Conservation (phyloP, 2,888 invertebrate species). For the Dorcus parallelipipedus region DNA sequence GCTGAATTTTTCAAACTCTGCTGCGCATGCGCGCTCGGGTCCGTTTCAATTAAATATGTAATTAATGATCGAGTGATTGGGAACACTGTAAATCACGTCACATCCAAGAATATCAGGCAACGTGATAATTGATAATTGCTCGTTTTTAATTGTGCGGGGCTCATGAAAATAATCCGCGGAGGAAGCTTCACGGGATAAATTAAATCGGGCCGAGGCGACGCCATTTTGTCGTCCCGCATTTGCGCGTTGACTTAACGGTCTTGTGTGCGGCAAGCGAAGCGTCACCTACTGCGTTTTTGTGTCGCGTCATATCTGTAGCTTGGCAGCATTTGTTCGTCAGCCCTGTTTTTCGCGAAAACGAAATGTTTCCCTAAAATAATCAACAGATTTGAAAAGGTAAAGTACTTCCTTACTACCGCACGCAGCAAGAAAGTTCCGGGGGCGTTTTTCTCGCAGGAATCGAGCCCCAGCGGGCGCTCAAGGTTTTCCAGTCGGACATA, state of each 20-base stretch:
- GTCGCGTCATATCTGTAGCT: constrained; percentile 34
- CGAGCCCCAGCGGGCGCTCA: constrained; percentile 8
- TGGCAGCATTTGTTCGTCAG: constrained; percentile 52
- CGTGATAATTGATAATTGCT: background rate
- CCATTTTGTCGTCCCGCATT: constrained; percentile 11
- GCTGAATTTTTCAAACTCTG: background rate
- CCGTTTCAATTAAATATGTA: background rate
- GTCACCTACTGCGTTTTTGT: constrained; percentile 18
- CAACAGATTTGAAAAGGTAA: constrained; percentile 45
- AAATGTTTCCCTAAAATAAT: constrained; percentile 49
- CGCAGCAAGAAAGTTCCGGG: background rate
- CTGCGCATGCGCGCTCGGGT: background rate
- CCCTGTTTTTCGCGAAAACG: constrained; percentile 48
- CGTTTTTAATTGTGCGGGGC: background rate
- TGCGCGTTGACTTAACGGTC: constrained; percentile 13
- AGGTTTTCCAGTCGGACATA: constrained; percentile 26
- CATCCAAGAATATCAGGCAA: no score
- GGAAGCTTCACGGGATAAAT: background rate
- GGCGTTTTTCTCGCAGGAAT: background rate
- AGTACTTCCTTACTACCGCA: constrained; percentile 18
- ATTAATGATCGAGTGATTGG: background rate
- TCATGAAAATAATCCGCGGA: background rate
- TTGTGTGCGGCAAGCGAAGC: constrained; percentile 1
- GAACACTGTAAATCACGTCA: background rate
- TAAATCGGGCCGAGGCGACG: constrained; percentile 3